phyloP scores from a whole-genome alignment of 2,113 vertebrate genomes.

The Sterrhoptilus dennistouni region DNA sequence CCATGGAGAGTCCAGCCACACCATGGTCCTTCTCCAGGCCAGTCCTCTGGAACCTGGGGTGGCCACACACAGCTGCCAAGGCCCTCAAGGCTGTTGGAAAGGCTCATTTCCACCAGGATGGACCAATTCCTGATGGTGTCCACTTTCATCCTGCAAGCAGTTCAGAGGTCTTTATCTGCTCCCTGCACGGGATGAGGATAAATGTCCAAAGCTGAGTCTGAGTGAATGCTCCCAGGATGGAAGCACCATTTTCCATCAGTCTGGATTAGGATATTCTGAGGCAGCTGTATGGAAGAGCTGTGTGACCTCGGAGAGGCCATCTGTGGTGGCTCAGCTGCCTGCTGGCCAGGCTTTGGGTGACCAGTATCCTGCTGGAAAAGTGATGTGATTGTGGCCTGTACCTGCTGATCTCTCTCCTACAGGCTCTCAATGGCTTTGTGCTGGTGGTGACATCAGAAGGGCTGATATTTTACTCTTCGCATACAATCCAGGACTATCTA shows the following conservation, averaged over 20 bases:
- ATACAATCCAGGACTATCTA: slow-evolving; percentile 80
- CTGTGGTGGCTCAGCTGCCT: not conserved
- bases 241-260: not conserved
- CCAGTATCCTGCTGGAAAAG: not conserved
- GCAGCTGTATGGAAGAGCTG: not conserved
- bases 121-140: not conserved
- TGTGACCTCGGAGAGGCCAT: accelerated
- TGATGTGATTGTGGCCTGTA: accelerated
- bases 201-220: not conserved
- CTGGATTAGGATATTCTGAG: accelerated
- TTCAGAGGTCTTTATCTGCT: not conserved
- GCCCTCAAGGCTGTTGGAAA: not conserved
- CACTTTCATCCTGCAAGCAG: accelerated
- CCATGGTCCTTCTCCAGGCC: not conserved
- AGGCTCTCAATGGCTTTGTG: slow-evolving; percentile 80
- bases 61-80: accelerated
- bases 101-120: not conserved
- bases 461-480: slow-evolving; percentile 78
- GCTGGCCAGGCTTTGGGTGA: not conserved
- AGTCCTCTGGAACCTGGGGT: not conserved
- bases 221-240: not conserved
- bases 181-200: not conserved
- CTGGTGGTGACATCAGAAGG: slow-evolving; percentile 76
- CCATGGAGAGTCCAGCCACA: not conserved
- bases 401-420: not conserved